Evolutionary conservation across 2,888 invertebrate genomes (phyloP).

Genomic region (Epinotia nisella): DNA sequence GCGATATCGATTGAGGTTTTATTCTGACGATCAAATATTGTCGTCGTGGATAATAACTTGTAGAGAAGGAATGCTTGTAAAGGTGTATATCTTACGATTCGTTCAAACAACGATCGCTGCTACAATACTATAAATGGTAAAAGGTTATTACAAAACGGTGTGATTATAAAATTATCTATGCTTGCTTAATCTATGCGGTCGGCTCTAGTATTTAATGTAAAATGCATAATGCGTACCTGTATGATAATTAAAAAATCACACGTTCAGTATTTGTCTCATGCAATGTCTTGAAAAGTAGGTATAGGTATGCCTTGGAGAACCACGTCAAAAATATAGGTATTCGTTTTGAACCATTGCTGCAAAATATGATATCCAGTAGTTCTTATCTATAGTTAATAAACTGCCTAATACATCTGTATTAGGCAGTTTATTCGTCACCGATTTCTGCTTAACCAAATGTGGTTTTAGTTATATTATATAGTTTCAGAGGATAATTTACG

Average conservation of each 20-base stretch:
- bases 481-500: too few relatives aligned
- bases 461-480: neutral
- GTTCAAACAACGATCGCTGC: slow-evolving; percentile 18
- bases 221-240: slow-evolving; percentile 4
- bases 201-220: slow-evolving; percentile 13
- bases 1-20: slow-evolving; percentile 12
- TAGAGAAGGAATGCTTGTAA: slow-evolving; percentile 24
- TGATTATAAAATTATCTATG: slow-evolving; percentile 22
- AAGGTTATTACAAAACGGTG: slow-evolving; percentile 32
- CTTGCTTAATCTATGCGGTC: slow-evolving; percentile 19
- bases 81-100: slow-evolving; percentile 20
- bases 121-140: slow-evolving; percentile 26
- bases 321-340: neutral
- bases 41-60: neutral
- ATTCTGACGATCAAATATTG: neutral
- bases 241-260: neutral
- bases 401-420: too few relatives aligned
- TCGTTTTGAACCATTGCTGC: neutral
- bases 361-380: neutral
- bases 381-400: too few relatives aligned
- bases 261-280: neutral
- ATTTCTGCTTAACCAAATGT: neutral
- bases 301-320: slow-evolving; percentile 1
- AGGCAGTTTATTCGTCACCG: neutral
- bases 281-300: neutral